Evolutionary conservation across 2,113 vertebrate species (phyloP).

Genomic region (Cricetomys ansorgei): DNA sequence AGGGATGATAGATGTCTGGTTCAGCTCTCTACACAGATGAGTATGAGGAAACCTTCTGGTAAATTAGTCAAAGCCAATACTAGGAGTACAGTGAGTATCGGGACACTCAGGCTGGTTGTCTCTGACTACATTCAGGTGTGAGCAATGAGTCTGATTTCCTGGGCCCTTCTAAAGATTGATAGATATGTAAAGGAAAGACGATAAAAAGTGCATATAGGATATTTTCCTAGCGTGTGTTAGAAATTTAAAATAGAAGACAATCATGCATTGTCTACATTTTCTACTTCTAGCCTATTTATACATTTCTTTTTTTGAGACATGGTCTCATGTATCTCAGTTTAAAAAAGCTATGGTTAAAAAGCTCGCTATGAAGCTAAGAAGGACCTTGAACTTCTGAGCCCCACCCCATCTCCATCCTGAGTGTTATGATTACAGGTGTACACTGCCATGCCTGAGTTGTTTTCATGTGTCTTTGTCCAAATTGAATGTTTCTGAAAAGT

Average conservation of each 20-base stretch:
- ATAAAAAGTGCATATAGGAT: neutral
- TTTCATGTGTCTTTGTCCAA: neutral
- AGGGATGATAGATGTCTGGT: neutral
- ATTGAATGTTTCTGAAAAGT: neutral
- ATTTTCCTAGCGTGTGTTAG: neutral
- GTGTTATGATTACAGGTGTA: neutral
- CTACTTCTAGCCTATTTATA: neutral
- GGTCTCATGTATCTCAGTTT: neutral
- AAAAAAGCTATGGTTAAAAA: neutral
- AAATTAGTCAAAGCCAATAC: neutral
- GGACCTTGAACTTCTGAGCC: neutral
- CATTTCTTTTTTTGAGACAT: neutral
- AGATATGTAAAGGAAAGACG: neutral
- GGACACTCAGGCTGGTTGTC: neutral
- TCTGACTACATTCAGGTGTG: too few species aligned
- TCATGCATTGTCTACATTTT: neutral
- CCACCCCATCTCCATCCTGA: neutral
- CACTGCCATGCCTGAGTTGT: neutral
- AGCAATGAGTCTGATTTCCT: neutral
- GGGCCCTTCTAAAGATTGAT: neutral
- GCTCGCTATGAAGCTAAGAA: neutral
- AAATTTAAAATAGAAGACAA: neutral
- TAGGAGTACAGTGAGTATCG: neutral
- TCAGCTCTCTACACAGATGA: accelerated
- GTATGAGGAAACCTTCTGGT: too few species aligned